Conservation (phyloP, 2,113 vertebrate genomes). For the Phocoena sinus region DNA sequence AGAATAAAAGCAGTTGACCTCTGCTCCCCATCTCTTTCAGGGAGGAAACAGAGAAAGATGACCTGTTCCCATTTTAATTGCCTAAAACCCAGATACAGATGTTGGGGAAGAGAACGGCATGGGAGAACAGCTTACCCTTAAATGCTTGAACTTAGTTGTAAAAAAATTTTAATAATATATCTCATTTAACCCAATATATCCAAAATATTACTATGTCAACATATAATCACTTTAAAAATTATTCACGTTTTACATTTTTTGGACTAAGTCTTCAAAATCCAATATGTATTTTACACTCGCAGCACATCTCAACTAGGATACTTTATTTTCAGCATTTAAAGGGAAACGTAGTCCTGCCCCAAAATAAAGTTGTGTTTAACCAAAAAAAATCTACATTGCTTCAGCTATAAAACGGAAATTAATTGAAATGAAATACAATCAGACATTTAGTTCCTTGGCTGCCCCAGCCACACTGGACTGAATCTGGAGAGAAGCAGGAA, state of each 20-base stretch:
- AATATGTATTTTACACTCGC: not conserved
- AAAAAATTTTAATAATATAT: not conserved
- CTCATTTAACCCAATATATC: not conserved
- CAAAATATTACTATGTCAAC: not conserved
- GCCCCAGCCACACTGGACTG: not conserved
- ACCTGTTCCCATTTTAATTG: not conserved
- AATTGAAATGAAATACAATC: not conserved
- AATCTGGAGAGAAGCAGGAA: not conserved
- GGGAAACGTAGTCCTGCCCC: not conserved
- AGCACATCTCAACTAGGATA: not conserved
- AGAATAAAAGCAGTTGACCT: not conserved
- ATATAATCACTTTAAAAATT: not conserved
- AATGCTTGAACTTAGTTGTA: not conserved
- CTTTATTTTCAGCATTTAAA: not conserved
- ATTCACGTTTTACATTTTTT: not conserved
- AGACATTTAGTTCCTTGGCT: not conserved
- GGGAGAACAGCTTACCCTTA: not conserved
- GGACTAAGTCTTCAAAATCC: not conserved
- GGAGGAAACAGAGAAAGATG: not conserved
- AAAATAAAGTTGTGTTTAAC: not conserved
- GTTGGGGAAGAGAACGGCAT: not conserved
- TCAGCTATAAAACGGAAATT: not conserved
- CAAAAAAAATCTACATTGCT: not conserved
- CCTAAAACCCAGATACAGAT: not conserved
- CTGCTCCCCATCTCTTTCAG: not conserved